Conservation (phyloP, 2,888 invertebrate species). For the Anagyrus pseudococci region DNA sequence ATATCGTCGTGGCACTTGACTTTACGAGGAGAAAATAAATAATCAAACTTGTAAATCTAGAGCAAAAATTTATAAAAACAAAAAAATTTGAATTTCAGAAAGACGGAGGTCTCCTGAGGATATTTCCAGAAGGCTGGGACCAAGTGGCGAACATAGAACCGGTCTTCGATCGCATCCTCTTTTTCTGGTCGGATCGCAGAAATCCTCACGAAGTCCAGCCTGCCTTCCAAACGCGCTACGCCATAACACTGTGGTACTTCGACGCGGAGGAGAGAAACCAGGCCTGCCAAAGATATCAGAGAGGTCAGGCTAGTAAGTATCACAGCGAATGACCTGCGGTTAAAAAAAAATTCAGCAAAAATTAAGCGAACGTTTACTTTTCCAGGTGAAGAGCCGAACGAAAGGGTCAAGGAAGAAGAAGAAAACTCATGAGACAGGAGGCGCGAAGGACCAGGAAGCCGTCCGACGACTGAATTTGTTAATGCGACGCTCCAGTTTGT, state of each 20-base stretch:
- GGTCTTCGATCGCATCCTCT: slow-evolving; percentile 89
- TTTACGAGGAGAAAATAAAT: too few species aligned
- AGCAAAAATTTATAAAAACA: too few species aligned
- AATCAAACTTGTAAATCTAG: too few species aligned
- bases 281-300: slow-evolving; percentile 70
- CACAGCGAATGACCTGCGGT: too few species aligned
- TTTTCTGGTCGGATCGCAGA: slow-evolving; percentile 97
- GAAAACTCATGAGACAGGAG: slow-evolving; percentile 48
- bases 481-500: slow-evolving; percentile 43
- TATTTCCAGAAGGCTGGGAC: slow-evolving; percentile 88
- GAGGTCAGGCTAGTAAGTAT: slow-evolving; percentile 63
- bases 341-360: too few species aligned
- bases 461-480: slow-evolving; percentile 49
- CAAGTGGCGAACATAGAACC: slow-evolving; percentile 92
- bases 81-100: slow-evolving; percentile 52
- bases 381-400: too few species aligned
- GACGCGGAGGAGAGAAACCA: slow-evolving; percentile 83
- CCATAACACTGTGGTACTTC: slow-evolving; percentile 92
- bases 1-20: too few species aligned
- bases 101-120: slow-evolving; percentile 86
- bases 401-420: slow-evolving; percentile 38
- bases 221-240: slow-evolving; percentile 85
- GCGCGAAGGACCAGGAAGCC: slow-evolving; percentile 41
- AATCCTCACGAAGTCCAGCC: slow-evolving; percentile 98
- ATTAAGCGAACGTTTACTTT: too few species aligned